These are phyloP conservation scores for Bujurquina vittata DNA, from an alignment of 2,113 vertebrate genomes.

Conservation along the genomic window DNA sequence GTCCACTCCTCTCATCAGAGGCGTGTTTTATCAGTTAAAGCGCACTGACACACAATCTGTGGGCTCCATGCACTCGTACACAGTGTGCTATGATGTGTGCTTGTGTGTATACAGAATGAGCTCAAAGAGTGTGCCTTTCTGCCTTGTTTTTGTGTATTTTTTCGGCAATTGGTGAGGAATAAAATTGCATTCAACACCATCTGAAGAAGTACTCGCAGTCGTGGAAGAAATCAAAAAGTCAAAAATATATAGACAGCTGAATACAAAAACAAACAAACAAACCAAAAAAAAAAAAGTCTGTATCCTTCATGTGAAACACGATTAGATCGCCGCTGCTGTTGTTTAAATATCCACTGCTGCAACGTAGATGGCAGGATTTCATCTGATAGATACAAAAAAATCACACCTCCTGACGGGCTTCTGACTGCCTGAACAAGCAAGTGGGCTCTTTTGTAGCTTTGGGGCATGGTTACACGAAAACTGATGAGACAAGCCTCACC, in stretches of 20 bases:
- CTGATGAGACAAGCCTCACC: constrained; percentile 55
- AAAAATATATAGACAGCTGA: not conserved
- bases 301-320: not conserved
- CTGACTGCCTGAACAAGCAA: constrained; percentile 23
- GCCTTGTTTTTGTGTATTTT: not conserved
- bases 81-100: not conserved
- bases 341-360: not conserved
- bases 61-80: not conserved
- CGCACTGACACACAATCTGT: constrained; percentile 1
- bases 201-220: not conserved
- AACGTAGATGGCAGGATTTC: not conserved
- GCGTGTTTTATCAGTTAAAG: not conserved
- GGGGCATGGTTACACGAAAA: constrained; percentile 52
- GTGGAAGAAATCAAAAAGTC: not conserved
- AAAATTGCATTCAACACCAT: not conserved
- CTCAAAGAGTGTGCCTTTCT: not conserved
- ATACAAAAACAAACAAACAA: not conserved
- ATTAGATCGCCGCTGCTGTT: not conserved
- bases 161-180: not conserved
- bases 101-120: not conserved
- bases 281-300: not conserved
- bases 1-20: not conserved
- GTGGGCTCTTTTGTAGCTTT: constrained; percentile 8
- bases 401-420: not conserved
- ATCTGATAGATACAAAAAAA: not conserved